A percentile compares a stretch with the other conserved stretches of the same genome.
These are phyloP conservation scores for Onychomys leucogaster DNA, from an alignment of 2,797 vertebrate genomes.

Conservation along the genomic window DNA sequence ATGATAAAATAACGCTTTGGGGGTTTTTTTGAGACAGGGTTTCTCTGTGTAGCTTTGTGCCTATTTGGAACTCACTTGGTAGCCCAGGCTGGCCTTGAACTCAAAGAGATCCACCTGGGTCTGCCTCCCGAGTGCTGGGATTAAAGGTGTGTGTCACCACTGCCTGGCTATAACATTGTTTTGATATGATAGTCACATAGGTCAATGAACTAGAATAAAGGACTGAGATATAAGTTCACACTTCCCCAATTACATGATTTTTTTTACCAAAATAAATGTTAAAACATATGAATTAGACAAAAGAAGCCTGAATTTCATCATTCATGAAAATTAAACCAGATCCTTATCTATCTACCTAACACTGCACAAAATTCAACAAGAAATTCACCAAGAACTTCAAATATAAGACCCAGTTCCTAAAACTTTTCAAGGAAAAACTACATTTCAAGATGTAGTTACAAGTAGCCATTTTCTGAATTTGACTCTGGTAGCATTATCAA, in stretches of 20 bases:
- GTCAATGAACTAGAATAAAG: neutral
- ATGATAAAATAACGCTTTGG: too few relatives aligned
- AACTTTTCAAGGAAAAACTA: neutral
- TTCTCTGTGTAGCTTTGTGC: too few relatives aligned
- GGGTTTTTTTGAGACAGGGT: too few relatives aligned
- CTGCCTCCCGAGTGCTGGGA: too few relatives aligned
- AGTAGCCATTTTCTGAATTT: neutral
- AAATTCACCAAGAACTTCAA: neutral
- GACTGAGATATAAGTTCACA: neutral
- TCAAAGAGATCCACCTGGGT: too few relatives aligned
- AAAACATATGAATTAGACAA: too few relatives aligned
- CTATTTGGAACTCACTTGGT: too few relatives aligned
- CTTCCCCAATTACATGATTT: neutral
- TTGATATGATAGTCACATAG: neutral
- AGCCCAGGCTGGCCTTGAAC: too few relatives aligned
- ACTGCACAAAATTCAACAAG: neutral
- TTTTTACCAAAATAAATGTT: accelerated
- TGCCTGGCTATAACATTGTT: too few relatives aligned
- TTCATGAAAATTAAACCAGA: neutral
- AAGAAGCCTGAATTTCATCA: neutral
- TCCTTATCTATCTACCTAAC: neutral
- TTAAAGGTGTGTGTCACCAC: too few relatives aligned
- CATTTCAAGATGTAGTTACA: neutral
- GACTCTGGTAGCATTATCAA: neutral
- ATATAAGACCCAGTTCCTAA: neutral